A percentile compares a stretch with the other conserved stretches of the same genome.
Evolutionary conservation across 1,140 invertebrate genomes (phyloP).

Genomic region (Gerris buenoi): DNA sequence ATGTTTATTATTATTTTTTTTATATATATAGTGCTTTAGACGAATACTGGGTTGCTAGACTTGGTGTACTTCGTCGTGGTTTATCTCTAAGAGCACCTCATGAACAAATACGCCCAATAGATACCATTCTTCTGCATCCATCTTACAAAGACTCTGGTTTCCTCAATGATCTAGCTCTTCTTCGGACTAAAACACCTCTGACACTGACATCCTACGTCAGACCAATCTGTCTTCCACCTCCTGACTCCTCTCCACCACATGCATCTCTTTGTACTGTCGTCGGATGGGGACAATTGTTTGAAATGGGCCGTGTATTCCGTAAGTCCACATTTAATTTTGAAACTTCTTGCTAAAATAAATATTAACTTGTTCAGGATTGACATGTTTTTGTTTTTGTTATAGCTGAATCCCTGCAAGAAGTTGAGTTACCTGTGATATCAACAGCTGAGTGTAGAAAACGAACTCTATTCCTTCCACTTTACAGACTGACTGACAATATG

Average conservation of each 20-base stretch:
- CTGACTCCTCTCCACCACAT: constrained; percentile 37
- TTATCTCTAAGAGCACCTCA: constrained; percentile 55
- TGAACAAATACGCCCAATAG: constrained; percentile 45
- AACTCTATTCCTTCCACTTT: constrained; percentile 59
- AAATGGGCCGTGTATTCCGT: constrained; percentile 66
- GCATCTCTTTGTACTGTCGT: constrained; percentile 57
- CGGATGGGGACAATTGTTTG: constrained; percentile 68
- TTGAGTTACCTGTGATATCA: constrained; percentile 66
- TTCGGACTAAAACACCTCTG: constrained; percentile 44
- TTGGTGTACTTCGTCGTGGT: constrained; percentile 54
- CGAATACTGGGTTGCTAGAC: constrained; percentile 61
- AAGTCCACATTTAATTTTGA: constrained; percentile 31
- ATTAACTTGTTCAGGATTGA: neutral
- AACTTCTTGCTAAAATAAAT: neutral
- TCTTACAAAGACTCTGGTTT: constrained; percentile 60
- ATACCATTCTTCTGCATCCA: constrained; percentile 54
- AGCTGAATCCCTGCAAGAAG: constrained; percentile 76
- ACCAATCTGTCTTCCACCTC: constrained; percentile 46
- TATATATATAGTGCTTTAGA: constrained; percentile 41
- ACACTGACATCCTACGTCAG: constrained; percentile 57
- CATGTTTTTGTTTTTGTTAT: constrained; percentile 17
- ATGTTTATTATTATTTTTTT: too few species aligned
- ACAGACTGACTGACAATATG: constrained; percentile 74
- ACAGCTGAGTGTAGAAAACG: constrained; percentile 62
- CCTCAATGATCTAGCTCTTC: constrained; percentile 61